Base-by-base conservation (phyloP, 2,888 invertebrate species). In the Nymphalis c-album region DNA sequence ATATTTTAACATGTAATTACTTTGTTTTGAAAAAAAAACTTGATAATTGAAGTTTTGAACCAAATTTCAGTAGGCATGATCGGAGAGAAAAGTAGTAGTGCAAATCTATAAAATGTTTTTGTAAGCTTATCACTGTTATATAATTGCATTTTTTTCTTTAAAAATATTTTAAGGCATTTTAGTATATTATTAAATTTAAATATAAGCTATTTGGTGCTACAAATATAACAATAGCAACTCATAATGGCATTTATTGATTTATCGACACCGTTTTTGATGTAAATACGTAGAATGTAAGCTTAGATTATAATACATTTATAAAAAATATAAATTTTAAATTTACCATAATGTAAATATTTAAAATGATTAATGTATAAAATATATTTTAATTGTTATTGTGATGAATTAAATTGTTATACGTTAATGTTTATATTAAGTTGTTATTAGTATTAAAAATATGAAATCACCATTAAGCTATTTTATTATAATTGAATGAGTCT, bases 231-330 rank as follows among this genome's bases (percentile, higher is more conserved):
- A 16, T 46, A 40, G 47, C 53, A 46, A 55, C 18, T 35, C 22
- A 62, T 59, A 31, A 64, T 64, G 68, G 68, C 68, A 68, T 68
- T 68, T 68, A 68, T 62, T n/a, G n/a, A n/a, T 31, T 22, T 48
- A 48, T 60, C 35, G 59, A 63, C 26, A 10, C 40, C 4, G 7
- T 31, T 53, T 40, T 40, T 62, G 17, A 57, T 68, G 64, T 64
- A 68, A 45, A 50, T 61, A 68, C 16, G 31, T 55, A 18, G 55
- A 31, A 31, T 8, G 10, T 55, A 31, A 55, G 22, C 22, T 51
- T 31, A 31, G 31, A 7, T 26, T 31, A 40, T 13, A 31, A 55
- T 31, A 55, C 17, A 10, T 26, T 55, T 31, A 26, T 55, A 55
- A 26, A 13, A 26, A 31, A 55, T 31, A 31, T 35, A 17, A n/a